These are phyloP conservation scores for Balanococcus diminutus DNA, from an alignment of 2,888 invertebrate genomes.

Conservation along the genomic window DNA sequence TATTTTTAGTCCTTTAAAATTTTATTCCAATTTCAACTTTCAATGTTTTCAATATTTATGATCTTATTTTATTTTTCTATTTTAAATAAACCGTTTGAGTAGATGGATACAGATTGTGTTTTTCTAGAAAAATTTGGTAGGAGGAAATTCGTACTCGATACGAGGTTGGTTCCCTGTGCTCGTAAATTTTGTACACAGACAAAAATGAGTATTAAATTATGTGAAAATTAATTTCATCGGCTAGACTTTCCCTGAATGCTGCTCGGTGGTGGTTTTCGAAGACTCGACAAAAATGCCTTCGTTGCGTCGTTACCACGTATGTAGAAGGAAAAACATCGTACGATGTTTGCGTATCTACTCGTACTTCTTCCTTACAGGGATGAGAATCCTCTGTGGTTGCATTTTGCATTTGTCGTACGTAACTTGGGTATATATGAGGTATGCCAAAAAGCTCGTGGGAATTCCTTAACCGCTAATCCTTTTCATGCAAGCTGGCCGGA, in stretches of 20 bases:
- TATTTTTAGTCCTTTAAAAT: too few species aligned
- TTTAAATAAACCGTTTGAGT: too few species aligned
- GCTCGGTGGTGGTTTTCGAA: background rate
- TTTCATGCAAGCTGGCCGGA: background rate
- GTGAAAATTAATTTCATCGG: background rate
- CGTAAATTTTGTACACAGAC: too few species aligned
- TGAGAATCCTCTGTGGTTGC: background rate
- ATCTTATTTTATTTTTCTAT: too few species aligned
- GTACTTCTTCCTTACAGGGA: background rate
- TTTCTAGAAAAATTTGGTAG: too few species aligned
- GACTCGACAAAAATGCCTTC: background rate
- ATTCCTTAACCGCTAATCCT: slow-evolving; percentile 22
- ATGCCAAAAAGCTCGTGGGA: background rate
- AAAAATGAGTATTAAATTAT: too few species aligned
- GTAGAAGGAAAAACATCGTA: background rate
- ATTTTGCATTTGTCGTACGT: background rate
- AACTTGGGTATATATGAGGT: background rate
- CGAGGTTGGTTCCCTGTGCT: too few species aligned
- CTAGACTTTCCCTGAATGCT: background rate
- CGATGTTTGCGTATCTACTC: too few species aligned
- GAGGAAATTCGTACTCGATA: too few species aligned
- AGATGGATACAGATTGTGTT: too few species aligned
- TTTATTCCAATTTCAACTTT: too few species aligned
- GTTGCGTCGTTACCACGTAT: background rate
- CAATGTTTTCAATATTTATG: too few species aligned